Evolutionary conservation across 1,140 invertebrate genomes (phyloP), one percentile per base, ranked within the genome.

Genomic region (Pentalonia nigronervosa): DNA sequence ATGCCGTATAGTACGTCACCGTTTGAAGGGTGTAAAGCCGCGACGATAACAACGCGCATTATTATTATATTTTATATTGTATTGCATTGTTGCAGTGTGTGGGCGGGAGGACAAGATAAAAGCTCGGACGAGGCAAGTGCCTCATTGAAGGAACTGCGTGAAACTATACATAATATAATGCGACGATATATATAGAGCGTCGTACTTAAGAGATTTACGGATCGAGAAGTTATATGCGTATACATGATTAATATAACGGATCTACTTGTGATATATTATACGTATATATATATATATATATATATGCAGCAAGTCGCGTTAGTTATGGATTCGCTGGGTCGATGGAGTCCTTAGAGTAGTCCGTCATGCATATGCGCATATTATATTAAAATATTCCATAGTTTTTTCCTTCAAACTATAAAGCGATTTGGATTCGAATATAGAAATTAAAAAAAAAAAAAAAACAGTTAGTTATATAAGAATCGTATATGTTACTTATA

Each of bases 121-220:
- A 76, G 60, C 60, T 76, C 60, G 60, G 30, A 76, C 60, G 60
- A n/a, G 60, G 60, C 60, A 76, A 76, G 60, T 76, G 60, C n/a
- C 60, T n/a, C 60, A n/a, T 76, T n/a, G 60, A n/a, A n/a, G 30
- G 30, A 76, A 76, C 30, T 76, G 60, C 30, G 50, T 7, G 50
- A 76, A 30, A n/a, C 30, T 67, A 67, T 11, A 11, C n/a, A 76
- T 53, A 7, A 53, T 53, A 53, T 21, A 6, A 53, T 53, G n/a
- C n/a, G n/a, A n/a, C n/a, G 21, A 53, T 53, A 67, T 11, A n/a
- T n/a, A 76, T 76, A 76, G 60, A 67, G 14, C 30, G 60, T 17
- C 14, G 30, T 76, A 76, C 60, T 76, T 76, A 76, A 76, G 60
- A 76, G 60, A 76, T 76, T 76, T 76, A 76, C 60, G 60, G 14